These are phyloP conservation scores for Graphium colonna DNA, from an alignment of 2,888 invertebrate species.

Conservation along the genomic window DNA sequence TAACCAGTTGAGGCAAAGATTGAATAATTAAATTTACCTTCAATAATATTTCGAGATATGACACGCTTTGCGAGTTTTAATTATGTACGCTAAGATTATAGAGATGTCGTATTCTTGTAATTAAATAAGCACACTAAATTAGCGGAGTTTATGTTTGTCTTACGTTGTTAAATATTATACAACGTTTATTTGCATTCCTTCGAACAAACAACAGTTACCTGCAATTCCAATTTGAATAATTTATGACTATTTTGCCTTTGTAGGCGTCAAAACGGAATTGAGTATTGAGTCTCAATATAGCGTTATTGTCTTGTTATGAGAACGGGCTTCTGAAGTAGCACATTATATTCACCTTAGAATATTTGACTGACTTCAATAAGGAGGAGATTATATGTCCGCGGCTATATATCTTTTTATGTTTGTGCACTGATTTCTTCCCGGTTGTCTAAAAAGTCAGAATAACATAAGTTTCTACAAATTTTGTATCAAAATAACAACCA, in stretches of 20 bases:
- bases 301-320: neutral
- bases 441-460: too few relatives aligned
- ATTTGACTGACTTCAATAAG: too few relatives aligned
- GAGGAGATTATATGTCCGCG: too few relatives aligned
- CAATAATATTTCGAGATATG: neutral
- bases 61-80: constrained; percentile 6
- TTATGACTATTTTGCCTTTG: neutral
- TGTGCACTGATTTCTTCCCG: too few relatives aligned
- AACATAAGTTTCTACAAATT: too few relatives aligned
- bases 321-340: neutral
- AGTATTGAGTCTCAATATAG: neutral
- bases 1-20: too few relatives aligned
- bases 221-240: neutral
- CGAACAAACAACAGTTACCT: constrained; percentile 2
- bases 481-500: too few relatives aligned
- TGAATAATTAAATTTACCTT: constrained; percentile 11
- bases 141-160: constrained; percentile 5
- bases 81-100: constrained; percentile 14
- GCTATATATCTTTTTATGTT: too few relatives aligned
- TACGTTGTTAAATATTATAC: constrained; percentile 7
- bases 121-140: constrained; percentile 11
- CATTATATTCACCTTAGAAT: neutral
- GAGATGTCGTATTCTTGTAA: constrained; percentile 13
- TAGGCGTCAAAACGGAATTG: neutral
- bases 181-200: too few relatives aligned